Evolutionary conservation across 2,113 vertebrate species (phyloP).

Genomic region (Nannospalax galili): DNA sequence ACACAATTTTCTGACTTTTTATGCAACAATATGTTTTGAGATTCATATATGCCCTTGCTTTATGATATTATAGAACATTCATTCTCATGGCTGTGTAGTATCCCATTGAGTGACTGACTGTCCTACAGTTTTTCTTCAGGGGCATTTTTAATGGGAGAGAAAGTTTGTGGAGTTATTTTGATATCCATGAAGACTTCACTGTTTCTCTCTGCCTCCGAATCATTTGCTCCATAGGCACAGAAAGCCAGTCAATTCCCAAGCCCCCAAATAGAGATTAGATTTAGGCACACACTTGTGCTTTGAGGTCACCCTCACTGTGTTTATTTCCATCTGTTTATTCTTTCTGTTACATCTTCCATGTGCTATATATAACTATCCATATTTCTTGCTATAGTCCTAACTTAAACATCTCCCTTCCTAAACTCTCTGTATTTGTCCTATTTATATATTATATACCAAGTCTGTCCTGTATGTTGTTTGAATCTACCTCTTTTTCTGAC

Average conservation of each 20-base stretch:
- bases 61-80: neutral
- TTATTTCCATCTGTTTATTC: neutral
- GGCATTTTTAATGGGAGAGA: neutral
- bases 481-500: neutral
- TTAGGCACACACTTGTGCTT: neutral
- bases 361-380: neutral
- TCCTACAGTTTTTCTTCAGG: neutral
- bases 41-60: neutral
- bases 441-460: no score
- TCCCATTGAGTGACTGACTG: neutral
- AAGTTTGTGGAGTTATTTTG: neutral
- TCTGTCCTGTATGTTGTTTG: neutral
- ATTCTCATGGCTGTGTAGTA: neutral
- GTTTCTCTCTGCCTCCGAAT: neutral
- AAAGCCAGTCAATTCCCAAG: neutral
- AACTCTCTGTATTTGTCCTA: neutral
- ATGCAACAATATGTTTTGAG: neutral
- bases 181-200: neutral
- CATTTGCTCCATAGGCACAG: neutral
- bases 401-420: neutral
- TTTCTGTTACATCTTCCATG: neutral
- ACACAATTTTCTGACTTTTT: neutral
- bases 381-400: neutral
- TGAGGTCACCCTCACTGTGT: neutral
- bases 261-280: neutral